These are phyloP conservation scores for Helicoverpa zea DNA, from an alignment of 1,140 invertebrate species.

Conservation along the genomic window DNA sequence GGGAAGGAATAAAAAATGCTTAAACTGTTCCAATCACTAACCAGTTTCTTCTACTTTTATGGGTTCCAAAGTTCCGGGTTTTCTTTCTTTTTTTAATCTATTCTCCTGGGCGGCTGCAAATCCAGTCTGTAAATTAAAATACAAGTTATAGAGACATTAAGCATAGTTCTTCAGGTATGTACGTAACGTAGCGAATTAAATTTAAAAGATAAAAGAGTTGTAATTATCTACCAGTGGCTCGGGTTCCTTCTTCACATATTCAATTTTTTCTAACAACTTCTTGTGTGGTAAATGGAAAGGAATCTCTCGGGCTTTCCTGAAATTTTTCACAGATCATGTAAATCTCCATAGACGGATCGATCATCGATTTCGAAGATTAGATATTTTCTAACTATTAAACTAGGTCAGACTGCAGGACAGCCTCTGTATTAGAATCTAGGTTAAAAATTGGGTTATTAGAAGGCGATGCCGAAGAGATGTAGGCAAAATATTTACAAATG, in stretches of 20 bases:
- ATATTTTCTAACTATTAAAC: too few species aligned
- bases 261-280: slow-evolving; percentile 87
- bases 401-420: too few species aligned
- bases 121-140: slow-evolving; percentile 68
- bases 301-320: slow-evolving; percentile 82
- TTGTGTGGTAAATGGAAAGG: slow-evolving; percentile 88
- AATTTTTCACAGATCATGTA: slow-evolving; percentile 52
- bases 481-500: too few species aligned
- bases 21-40: too few species aligned
- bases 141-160: neutral
- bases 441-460: too few species aligned
- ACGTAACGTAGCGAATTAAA: neutral
- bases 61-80: slow-evolving; percentile 68
- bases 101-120: slow-evolving; percentile 74
- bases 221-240: slow-evolving; percentile 84
- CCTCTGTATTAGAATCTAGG: too few species aligned
- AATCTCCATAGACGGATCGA: too few species aligned
- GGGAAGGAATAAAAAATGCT: too few species aligned
- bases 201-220: neutral
- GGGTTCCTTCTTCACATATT: slow-evolving; percentile 82
- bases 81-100: slow-evolving; percentile 70
- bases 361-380: too few species aligned
- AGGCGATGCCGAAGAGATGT: too few species aligned
- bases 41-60: slow-evolving; percentile 49
- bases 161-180: too few species aligned